Conservation (phyloP, 2,113 vertebrate species). For the Oryzias woworae region DNA sequence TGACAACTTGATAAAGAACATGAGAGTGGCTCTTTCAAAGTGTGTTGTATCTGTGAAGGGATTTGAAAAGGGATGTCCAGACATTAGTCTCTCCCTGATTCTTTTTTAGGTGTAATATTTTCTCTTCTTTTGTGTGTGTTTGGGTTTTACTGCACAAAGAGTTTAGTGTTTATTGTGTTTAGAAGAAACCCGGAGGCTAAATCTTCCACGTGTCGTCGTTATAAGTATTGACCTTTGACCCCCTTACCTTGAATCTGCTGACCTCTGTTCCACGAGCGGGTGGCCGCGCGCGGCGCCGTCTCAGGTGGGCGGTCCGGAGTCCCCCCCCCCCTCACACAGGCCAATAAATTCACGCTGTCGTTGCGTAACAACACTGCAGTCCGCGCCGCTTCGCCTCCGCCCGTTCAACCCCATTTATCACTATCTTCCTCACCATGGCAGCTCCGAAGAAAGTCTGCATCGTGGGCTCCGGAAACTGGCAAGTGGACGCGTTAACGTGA, state of each 20-base stretch:
- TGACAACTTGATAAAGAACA: too few species aligned
- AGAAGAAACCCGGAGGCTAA: neutral
- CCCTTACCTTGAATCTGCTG: conserved; percentile 30
- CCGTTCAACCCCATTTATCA: neutral
- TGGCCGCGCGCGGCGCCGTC: neutral
- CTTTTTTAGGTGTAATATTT: too few species aligned
- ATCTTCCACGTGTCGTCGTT: neutral
- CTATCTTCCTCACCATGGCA: conserved; percentile 62
- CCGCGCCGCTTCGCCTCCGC: neutral
- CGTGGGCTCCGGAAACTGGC: conserved; percentile 96
- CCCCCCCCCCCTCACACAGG: conserved; percentile 29
- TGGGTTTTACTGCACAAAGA: too few species aligned
- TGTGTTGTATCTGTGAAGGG: too few species aligned
- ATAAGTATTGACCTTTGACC: conserved; percentile 31
- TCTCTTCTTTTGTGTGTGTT: too few species aligned
- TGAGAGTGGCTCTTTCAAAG: too few species aligned
- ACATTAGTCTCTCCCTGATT: too few species aligned
- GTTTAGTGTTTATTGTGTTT: too few species aligned
- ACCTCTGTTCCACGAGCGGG: conserved; percentile 25
- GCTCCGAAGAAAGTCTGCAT: conserved; percentile 87
- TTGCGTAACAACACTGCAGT: conserved; percentile 50
- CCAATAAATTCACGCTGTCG: conserved; percentile 55
- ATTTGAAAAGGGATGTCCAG: too few species aligned
- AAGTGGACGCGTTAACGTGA: conserved; percentile 48
- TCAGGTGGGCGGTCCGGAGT: conserved; percentile 53